Evolutionary conservation across 2,113 vertebrate genomes (phyloP).

Genomic region (Microtus oregoni): DNA sequence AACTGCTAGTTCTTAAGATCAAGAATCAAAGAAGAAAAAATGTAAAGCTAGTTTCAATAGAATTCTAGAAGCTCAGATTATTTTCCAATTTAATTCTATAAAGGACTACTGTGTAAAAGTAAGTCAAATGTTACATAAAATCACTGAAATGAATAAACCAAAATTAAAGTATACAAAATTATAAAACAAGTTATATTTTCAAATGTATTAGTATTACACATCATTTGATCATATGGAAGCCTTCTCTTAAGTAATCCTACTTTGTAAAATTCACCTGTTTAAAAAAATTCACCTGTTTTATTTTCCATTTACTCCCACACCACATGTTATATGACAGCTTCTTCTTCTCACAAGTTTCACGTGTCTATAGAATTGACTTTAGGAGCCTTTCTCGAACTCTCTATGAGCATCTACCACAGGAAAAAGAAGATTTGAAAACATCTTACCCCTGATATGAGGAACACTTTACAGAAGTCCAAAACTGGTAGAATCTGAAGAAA

Average conservation of each 20-base stretch:
- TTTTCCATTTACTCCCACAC: conserved; percentile 18
- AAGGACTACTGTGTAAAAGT: conserved; percentile 14
- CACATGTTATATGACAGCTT: background rate
- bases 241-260: conserved; percentile 28
- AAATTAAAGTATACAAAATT: conserved; percentile 24
- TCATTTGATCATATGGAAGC: background rate
- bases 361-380: background rate
- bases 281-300: background rate
- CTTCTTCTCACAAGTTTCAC: background rate
- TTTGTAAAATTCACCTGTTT: background rate
- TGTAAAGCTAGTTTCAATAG: background rate
- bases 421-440: conserved; percentile 25
- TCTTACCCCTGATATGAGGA: conserved; percentile 99
- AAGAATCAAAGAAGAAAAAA: conserved; percentile 31
- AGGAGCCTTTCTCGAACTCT: background rate
- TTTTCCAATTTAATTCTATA: conserved; percentile 26
- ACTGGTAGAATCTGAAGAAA: conserved; percentile 99
- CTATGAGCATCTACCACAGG: background rate
- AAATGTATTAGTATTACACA: background rate
- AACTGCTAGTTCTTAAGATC: conserved; percentile 20
- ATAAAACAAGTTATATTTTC: conserved; percentile 16
- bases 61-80: conserved; percentile 46
- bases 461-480: conserved; percentile 99
- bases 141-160: conserved; percentile 13
- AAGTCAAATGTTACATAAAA: background rate